phyloP scores from a whole-genome alignment of 1,140 invertebrate genomes.

The Phymastichus coffea region DNA sequence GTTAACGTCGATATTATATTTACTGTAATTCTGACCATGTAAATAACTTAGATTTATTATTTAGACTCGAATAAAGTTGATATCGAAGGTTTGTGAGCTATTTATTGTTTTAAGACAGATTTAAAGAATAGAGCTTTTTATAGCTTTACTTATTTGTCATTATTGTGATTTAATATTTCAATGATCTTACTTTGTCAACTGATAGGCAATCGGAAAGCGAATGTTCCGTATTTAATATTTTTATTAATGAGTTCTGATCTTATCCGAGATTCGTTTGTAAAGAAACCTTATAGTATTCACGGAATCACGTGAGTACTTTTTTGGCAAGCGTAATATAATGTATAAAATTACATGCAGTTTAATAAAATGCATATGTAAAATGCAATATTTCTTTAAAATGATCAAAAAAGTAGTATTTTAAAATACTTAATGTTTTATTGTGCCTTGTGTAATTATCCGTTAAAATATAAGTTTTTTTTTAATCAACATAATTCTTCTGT shows the following conservation, averaged over 20 bases:
- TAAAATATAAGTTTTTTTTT: too few species aligned
- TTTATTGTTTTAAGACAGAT: constrained; percentile 7
- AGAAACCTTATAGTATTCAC: neutral
- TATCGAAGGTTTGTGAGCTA: neutral
- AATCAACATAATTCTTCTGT: too few species aligned
- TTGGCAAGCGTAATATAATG: too few species aligned
- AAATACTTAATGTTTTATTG: too few species aligned
- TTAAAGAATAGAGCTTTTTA: constrained; percentile 8
- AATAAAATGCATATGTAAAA: too few species aligned
- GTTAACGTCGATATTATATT: constrained; percentile 17
- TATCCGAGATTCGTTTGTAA: neutral
- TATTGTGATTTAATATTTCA: constrained; percentile 13
- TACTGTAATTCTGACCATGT: constrained; percentile 28
- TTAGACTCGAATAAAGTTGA: neutral
- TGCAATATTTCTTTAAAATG: too few species aligned
- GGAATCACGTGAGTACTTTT: neutral
- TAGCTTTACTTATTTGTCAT: constrained; percentile 16
- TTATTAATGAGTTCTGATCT: neutral
- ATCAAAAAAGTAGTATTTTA: too few species aligned
- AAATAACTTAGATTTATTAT: constrained; percentile 36
- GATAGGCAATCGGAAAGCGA: neutral
- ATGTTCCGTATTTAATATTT: constrained; percentile 14
- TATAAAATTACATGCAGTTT: too few species aligned
- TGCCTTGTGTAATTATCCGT: too few species aligned
- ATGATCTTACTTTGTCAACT: constrained; percentile 15